phyloP scores from a whole-genome alignment of 2,113 vertebrate genomes.

The Anarrhichthys ocellatus region DNA sequence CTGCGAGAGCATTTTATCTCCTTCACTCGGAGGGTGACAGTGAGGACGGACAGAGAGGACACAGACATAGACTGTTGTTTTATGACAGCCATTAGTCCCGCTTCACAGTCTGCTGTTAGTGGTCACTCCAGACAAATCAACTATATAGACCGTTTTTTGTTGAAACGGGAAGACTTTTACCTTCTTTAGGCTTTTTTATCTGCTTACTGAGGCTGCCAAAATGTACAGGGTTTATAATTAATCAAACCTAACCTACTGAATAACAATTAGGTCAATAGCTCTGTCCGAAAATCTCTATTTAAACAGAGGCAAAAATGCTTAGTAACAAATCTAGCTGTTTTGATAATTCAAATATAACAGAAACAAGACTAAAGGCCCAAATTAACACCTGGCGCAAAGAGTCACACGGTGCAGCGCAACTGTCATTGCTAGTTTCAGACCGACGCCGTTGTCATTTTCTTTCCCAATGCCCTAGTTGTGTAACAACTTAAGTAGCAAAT shows the following conservation, averaged over 20 bases:
- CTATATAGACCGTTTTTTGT: constrained; percentile 2
- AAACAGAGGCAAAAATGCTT: background rate
- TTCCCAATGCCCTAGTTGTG: background rate
- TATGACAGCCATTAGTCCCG: constrained; percentile 69
- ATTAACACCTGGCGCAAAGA: background rate
- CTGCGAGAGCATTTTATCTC: constrained; percentile 58
- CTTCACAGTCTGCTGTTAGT: constrained; percentile 35
- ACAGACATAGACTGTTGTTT: constrained; percentile 52
- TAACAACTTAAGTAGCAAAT: background rate
- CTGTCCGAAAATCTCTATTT: background rate
- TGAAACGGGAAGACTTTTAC: background rate
- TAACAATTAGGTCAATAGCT: constrained; percentile 11
- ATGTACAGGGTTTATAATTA: background rate
- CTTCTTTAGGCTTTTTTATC: background rate
- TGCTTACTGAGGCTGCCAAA: background rate
- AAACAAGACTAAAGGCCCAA: background rate
- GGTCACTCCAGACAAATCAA: constrained; percentile 30
- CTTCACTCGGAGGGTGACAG: constrained; percentile 32
- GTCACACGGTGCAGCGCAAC: too few species aligned
- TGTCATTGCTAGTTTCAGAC: too few species aligned
- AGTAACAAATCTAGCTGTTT: background rate
- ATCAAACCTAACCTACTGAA: background rate
- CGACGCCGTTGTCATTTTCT: too few species aligned
- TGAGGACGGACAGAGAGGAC: constrained; percentile 65
- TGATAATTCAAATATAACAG: background rate